Evolutionary conservation across 2,888 invertebrate species (phyloP).

Genomic region (Zootermopsis nevadensis): DNA sequence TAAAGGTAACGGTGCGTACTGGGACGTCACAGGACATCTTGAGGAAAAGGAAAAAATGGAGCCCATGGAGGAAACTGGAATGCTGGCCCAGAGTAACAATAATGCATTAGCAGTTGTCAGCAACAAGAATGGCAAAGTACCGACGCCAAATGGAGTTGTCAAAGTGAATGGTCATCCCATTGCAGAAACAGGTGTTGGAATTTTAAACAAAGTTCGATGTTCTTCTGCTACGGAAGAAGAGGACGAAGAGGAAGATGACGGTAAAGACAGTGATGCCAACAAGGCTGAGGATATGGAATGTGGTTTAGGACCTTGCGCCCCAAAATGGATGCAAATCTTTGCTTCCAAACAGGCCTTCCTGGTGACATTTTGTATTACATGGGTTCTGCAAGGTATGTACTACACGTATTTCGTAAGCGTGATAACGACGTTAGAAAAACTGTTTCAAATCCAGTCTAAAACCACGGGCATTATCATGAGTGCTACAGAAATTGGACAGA

Average conservation of each 20-base stretch:
- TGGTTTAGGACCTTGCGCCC: conserved; percentile 83
- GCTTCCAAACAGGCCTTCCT: conserved; percentile 91
- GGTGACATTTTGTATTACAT: conserved; percentile 87
- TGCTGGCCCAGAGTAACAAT: not conserved
- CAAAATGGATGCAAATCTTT: conserved; percentile 76
- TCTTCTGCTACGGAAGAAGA: conserved; percentile 5
- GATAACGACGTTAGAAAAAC: conserved; percentile 92
- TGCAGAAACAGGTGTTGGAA: not conserved
- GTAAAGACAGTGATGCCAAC: conserved; percentile 58
- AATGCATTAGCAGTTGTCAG: not conserved
- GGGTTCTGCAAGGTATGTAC: conserved; percentile 90
- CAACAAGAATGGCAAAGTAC: conserved; percentile 25
- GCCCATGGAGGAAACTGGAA: not conserved
- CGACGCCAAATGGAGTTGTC: conserved; percentile 6
- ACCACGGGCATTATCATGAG: conserved; percentile 88
- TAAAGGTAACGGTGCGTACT: not conserved
- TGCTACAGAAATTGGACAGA: conserved; percentile 93
- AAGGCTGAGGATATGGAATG: conserved; percentile 70
- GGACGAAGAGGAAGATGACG: conserved; percentile 43
- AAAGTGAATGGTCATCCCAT: conserved; percentile 31
- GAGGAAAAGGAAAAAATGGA: not conserved
- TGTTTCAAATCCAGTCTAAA: conserved; percentile 91
- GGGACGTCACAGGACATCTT: not conserved
- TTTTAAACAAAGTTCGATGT: conserved; percentile 7
- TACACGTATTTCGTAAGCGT: conserved; percentile 94